phyloP scores from a whole-genome alignment of 2,888 invertebrate species.

The Heteromyza rotundicornis region DNA sequence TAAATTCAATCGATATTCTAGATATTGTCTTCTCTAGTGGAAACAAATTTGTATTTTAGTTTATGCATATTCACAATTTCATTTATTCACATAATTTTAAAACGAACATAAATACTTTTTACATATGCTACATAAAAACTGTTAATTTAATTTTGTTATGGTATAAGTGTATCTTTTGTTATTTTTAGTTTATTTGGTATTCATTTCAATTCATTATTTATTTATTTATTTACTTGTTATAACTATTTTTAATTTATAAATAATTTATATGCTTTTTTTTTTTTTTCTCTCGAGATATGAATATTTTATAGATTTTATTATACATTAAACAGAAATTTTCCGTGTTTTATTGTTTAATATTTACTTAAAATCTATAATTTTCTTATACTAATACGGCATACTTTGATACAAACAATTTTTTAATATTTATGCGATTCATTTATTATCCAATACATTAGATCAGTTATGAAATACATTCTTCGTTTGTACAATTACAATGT shows the following conservation, averaged over 20 bases:
- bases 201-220: slow-evolving; percentile 5
- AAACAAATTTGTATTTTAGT: no score
- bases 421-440: no score
- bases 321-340: slow-evolving; percentile 35
- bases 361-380: no score
- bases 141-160: not conserved
- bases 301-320: slow-evolving; percentile 34
- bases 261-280: no score
- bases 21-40: no score
- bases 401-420: no score
- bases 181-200: not conserved
- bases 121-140: slow-evolving; percentile 13
- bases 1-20: no score
- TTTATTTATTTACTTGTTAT: not conserved
- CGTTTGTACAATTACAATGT: no score
- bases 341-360: not conserved
- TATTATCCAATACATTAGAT: no score
- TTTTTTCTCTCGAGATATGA: slow-evolving; percentile 39
- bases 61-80: not conserved
- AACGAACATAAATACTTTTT: slow-evolving; percentile 9
- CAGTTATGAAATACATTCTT: no score
- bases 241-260: not conserved
- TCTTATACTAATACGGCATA: no score
- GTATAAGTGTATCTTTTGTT: not conserved
- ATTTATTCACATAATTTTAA: not conserved